These are phyloP conservation scores for Brachyhypopomus gauderio DNA, from an alignment of 2,113 vertebrate species.

Conservation along the genomic window DNA sequence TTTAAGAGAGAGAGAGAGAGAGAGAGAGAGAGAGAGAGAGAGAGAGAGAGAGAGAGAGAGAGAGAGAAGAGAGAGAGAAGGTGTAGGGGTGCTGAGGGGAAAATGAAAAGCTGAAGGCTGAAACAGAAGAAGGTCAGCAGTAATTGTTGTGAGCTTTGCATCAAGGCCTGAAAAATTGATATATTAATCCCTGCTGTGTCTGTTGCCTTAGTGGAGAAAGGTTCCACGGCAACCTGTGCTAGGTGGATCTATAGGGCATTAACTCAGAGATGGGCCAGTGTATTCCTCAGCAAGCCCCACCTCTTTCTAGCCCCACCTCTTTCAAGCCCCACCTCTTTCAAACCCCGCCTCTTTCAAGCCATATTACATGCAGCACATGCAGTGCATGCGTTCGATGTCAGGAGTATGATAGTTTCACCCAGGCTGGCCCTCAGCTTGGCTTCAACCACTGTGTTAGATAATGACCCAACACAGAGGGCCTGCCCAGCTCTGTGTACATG, in stretches of 20 bases:
- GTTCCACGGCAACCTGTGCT: background rate
- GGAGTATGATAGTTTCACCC: conserved; percentile 34
- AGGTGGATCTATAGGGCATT: background rate
- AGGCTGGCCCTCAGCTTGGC: conserved; percentile 9
- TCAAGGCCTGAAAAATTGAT: background rate
- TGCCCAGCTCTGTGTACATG: conserved; percentile 49
- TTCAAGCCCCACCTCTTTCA: background rate
- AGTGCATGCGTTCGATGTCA: conserved; percentile 43
- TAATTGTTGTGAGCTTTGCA: background rate
- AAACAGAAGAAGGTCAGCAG: background rate
- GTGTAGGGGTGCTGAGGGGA: background rate
- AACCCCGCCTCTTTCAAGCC: background rate
- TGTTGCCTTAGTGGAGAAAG: conserved; percentile 16
- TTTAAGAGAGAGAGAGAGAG: background rate
- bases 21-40: conserved; percentile 36
- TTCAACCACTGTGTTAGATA: conserved; percentile 52
- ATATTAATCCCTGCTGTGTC: conserved; percentile 2
- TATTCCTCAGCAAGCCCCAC: background rate
- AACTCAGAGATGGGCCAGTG: background rate
- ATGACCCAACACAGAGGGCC: conserved; percentile 65
- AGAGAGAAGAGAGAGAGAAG: background rate
- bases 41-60: conserved; percentile 24
- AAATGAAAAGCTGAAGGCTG: too few relatives aligned
- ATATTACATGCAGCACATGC: conserved; percentile 20
- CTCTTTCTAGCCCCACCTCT: background rate